These are phyloP conservation scores for Noctilio leporinus DNA, from an alignment of 2,113 vertebrate species.

Conservation along the genomic window DNA sequence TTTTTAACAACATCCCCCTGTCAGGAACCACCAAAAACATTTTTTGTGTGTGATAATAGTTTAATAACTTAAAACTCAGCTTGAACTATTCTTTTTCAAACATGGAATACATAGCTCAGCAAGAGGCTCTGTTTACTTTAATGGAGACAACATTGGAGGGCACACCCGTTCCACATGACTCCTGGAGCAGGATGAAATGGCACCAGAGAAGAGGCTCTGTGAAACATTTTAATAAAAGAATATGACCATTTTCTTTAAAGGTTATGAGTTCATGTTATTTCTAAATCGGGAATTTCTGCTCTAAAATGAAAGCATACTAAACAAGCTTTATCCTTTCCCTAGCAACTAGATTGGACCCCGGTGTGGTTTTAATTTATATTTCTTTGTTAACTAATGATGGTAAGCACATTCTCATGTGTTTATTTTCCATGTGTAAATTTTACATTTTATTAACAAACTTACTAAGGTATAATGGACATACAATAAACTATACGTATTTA, in stretches of 20 bases:
- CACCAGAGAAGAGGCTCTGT: neutral
- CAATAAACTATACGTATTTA: neutral
- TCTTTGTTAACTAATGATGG: neutral
- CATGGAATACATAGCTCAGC: neutral
- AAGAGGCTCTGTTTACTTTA: neutral
- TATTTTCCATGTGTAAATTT: neutral
- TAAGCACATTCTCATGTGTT: neutral
- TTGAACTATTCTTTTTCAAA: conserved; percentile 15
- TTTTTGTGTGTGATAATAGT: conserved; percentile 9
- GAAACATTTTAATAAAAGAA: neutral
- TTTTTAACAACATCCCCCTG: neutral
- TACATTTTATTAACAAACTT: neutral
- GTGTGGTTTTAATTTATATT: neutral
- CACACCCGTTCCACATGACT: neutral
- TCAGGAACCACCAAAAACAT: neutral
- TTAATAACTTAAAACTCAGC: neutral
- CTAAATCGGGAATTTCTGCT: neutral
- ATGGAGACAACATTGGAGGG: neutral
- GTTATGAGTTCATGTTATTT: neutral
- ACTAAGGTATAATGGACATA: neutral
- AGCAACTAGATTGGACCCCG: neutral
- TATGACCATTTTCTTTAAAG: neutral
- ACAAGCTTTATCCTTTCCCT: neutral
- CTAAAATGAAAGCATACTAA: neutral
- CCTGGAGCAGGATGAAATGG: neutral